Base-by-base conservation (phyloP, 2,888 invertebrate species). In the Lordiphosa fenestrarum region DNA sequence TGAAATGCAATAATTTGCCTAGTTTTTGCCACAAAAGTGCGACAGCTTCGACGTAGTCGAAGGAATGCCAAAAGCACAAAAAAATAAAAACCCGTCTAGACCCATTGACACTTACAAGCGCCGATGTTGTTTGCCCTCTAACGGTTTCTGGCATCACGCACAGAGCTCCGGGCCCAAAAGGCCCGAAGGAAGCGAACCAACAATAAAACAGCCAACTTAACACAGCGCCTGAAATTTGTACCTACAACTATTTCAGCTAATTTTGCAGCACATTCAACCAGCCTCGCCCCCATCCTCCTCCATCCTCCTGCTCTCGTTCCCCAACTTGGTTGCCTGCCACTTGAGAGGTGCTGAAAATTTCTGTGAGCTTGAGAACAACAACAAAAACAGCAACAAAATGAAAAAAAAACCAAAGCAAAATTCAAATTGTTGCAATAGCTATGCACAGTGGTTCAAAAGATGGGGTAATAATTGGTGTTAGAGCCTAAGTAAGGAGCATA, bases 171-270 rank as follows among this genome's bases (percentile, higher is more conserved):
- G n/a, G n/a, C n/a, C n/a, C 15, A 15, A 15, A 1, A 2, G 51
- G 30, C 25, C 51, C 38, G 38, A 23, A 44, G 21, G 46, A 44
- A 36, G 48, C n/a, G n/a, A n/a, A 50, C 9, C 56, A 40, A 42
- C 59, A 46, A 19, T 30, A 48, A 49, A 58, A 57, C 74, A 82
- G 59, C 67, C 25, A 37, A 30, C 49, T 41, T 15, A 19, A 37
- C 15, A 57, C 78, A 82, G 65, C 68, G 65, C 73, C 81, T 77
- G 53, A 83, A 75, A 81, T 81, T 81, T 81, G 84, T 81, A 81
- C 81, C 84, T 84, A 81, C 84, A 81, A 81, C 81, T 81, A 84
- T 81, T 84, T 84, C 84, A 84, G 73, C 81, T 84, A 81, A 81
- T 81, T 81, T 75, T 51, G 70, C 66, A 63, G 68, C 84, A 73